Evolutionary conservation across 2,113 vertebrate genomes (phyloP), one percentile per base, ranked within the genome.

Genomic region (Hemibates koningsi): DNA sequence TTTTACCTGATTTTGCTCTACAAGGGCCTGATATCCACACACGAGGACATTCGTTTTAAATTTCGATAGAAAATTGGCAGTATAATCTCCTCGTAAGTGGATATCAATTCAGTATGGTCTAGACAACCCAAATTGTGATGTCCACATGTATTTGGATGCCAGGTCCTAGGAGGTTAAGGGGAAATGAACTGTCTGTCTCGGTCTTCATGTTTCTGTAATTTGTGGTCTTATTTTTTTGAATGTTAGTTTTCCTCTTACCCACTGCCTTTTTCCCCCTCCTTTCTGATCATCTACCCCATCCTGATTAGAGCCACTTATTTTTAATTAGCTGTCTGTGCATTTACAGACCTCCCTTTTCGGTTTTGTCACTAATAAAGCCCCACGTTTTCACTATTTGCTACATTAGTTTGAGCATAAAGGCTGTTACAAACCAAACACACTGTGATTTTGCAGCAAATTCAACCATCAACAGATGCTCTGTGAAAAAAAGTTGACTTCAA

Each of bases 151-250:
- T 63, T 34, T 34, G 59, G 16, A 63, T 4, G 59, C 59, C 59
- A 63, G 16, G 5, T 63, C 3, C 29, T 63, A 0, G 59, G 0
- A 63, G 59, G 29, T 63, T 63, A 45, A 2, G 71, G 68, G 14
- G 14, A 73, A 73, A 45, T 24, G 5, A 14, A 10, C 36, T 1
- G 27, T 48, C 21, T 11, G 41, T 48, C 24, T 27, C 14, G 0
- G 14, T 73, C 68, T 48, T 73, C 8, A 27, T 11, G 1, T 73
- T 73, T 73, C 21, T 73, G 21, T 73, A 16, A 29, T 17, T 24
- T 76, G 24, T 29, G 14, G 24, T 29, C 41, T 29, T 76, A 21
- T 21, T 21, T 21, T 76, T 76, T 76, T 76, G 68, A 48, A 29
- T 27, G 68, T 2, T 48, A 2, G 24, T 76, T 29, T 71, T 29